Evolutionary conservation across 2,113 vertebrate genomes (phyloP).

Genomic region (Scomber colias): DNA sequence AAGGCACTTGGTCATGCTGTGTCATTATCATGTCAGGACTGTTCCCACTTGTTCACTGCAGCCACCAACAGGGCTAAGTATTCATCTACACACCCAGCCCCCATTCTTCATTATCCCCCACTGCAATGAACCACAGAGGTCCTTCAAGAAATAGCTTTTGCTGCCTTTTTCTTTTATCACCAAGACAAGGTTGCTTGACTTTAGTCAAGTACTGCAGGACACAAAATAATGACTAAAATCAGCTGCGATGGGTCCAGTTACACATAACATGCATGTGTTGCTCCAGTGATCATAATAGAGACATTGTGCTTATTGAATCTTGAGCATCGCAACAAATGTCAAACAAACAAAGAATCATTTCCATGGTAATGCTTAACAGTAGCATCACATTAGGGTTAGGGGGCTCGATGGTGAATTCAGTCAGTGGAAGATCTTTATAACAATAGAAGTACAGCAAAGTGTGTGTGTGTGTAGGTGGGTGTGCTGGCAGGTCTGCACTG

Average conservation of each 20-base stretch:
- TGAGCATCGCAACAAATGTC: background rate
- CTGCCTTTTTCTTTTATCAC: slow-evolving; percentile 11
- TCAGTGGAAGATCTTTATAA: slow-evolving; percentile 38
- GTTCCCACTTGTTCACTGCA: slow-evolving; percentile 37
- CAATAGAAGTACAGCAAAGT: background rate
- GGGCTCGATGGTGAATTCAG: slow-evolving; percentile 9
- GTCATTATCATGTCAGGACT: slow-evolving; percentile 65
- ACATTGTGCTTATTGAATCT: background rate
- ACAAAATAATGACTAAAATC: background rate
- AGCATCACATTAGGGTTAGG: background rate
- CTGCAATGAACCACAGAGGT: slow-evolving; percentile 9
- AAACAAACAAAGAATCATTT: background rate
- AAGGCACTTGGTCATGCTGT: slow-evolving; percentile 34
- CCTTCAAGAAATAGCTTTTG: slow-evolving; percentile 26
- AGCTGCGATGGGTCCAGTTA: background rate
- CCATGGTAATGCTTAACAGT: background rate
- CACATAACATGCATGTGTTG: background rate
- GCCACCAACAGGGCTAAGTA: slow-evolving; percentile 17
- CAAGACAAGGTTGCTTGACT: background rate
- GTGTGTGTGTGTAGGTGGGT: slow-evolving; percentile 30
- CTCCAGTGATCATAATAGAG: background rate
- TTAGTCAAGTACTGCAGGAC: slow-evolving; percentile 13
- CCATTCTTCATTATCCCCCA: slow-evolving; percentile 41
- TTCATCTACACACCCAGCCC: slow-evolving; percentile 17
- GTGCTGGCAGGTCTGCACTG: slow-evolving; percentile 40